Evolutionary conservation across 37 sponge, comb jelly and placozoan species (phyloP), one percentile per base, ranked within the genome.

Genomic region (Spongilla lacustris): DNA sequence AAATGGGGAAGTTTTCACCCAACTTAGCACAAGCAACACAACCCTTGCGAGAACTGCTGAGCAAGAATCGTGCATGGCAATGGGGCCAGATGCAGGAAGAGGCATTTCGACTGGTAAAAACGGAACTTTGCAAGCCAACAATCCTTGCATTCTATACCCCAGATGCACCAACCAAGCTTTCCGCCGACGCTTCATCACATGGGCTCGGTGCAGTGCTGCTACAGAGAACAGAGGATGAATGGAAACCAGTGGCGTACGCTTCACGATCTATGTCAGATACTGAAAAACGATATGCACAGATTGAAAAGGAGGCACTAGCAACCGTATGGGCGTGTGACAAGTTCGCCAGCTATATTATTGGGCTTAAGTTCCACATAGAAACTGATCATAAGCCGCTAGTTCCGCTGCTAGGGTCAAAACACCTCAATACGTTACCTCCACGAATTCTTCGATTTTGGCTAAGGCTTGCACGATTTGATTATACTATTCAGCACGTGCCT

Each of bases 201-300:
- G 90, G 89, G 12, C 66, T 89, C 41, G 77, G 84, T 1, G 83
- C 75, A 24, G 78, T 82, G 27, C 72, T 82, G 24, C 67, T 84
- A 6, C 85, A 84, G 75, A 19, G 34, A 2, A n/a, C 17, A 33
- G 49, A 10, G 24, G 34, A 4, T 25, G 21, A 6, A 24, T 88
- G 90, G 90, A 84, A 38, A 68, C 90, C 90, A 66, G 85, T 84
- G 49, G 83, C 76, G 0, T 89, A 80, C 74, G 85, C 90, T 1
- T 89, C 85, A 3, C 66, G 90, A 30, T 74, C 81, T 34, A 73
- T 89, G 69, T 77, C 81, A 17, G 69, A 74, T 4, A 89, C 90
- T 5, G 90, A 84, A 28, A 71, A 0, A 12, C 29, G 74, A 1
- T 87, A 87, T 74, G 76, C 76, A 12, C 87, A 87, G 75, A 87